Conservation (phyloP, 2,113 vertebrate species). For the Perca fluviatilis region DNA sequence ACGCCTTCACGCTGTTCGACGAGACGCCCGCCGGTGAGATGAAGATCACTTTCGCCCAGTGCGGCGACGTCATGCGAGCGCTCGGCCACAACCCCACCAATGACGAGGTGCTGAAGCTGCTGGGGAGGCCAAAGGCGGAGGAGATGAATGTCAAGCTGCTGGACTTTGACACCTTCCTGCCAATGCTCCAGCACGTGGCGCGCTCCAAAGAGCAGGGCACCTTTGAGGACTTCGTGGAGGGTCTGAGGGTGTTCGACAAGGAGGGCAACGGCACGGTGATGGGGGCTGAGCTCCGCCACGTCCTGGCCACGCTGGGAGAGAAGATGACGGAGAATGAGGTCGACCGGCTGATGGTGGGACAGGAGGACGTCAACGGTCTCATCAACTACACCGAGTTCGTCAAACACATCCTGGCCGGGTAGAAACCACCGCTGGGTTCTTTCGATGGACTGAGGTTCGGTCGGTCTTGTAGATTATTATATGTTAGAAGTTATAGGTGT, state of each 20-base stretch:
- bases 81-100: constrained; percentile 98
- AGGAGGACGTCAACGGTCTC: constrained; percentile 94
- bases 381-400: constrained; percentile 96
- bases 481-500: no score
- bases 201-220: constrained; percentile 94
- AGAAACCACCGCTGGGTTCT: background rate
- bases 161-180: constrained; percentile 96
- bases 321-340: constrained; percentile 87
- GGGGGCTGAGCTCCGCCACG: constrained; percentile 61
- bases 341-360: constrained; percentile 93
- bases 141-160: constrained; percentile 90
- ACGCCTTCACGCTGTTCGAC: constrained; percentile 95
- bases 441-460: background rate
- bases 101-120: constrained; percentile 91
- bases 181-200: constrained; percentile 95
- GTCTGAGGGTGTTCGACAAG: constrained; percentile 88
- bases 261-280: constrained; percentile 83
- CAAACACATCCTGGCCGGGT: constrained; percentile 91
- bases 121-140: constrained; percentile 94
- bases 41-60: constrained; percentile 94
- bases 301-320: constrained; percentile 85
- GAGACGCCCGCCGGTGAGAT: constrained; percentile 89
- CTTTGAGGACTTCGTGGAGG: constrained; percentile 97
- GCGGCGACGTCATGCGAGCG: constrained; percentile 93
- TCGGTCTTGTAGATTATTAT: no score